These are phyloP conservation scores for Piaya cayana DNA, from an alignment of 2,113 vertebrate species.

Conservation along the genomic window DNA sequence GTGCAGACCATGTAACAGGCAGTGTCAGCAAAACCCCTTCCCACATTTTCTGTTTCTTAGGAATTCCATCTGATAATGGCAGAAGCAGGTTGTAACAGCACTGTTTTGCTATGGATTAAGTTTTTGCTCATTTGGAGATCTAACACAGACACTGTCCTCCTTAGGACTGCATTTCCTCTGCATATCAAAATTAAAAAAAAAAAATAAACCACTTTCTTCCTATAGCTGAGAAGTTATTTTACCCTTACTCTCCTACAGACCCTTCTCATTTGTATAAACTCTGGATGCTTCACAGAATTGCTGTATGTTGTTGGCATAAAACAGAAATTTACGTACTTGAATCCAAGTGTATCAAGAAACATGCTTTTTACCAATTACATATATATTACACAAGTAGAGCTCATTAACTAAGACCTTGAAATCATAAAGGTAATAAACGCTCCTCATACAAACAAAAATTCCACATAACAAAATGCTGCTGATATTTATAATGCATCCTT, in stretches of 20 bases:
- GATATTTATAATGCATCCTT: neutral
- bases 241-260: neutral
- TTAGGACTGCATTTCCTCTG: neutral
- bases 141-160: neutral
- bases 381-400: neutral
- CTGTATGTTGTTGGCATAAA: neutral
- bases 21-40: neutral
- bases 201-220: neutral
- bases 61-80: conserved; percentile 12
- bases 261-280: neutral
- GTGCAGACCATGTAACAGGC: conserved; percentile 1
- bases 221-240: neutral
- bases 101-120: neutral
- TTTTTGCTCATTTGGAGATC: neutral
- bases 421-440: neutral
- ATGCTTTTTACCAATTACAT: neutral
- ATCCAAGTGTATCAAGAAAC: neutral
- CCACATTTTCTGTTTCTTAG: neutral
- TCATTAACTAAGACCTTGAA: neutral
- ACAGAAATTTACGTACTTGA: neutral
- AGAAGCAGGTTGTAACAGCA: conserved; percentile 38
- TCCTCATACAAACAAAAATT: neutral
- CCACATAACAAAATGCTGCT: neutral
- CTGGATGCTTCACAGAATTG: neutral
- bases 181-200: neutral